Evolutionary conservation across 2,888 invertebrate species (phyloP), one percentile per base, ranked within the genome.

Genomic region (Leucozona laternaria): DNA sequence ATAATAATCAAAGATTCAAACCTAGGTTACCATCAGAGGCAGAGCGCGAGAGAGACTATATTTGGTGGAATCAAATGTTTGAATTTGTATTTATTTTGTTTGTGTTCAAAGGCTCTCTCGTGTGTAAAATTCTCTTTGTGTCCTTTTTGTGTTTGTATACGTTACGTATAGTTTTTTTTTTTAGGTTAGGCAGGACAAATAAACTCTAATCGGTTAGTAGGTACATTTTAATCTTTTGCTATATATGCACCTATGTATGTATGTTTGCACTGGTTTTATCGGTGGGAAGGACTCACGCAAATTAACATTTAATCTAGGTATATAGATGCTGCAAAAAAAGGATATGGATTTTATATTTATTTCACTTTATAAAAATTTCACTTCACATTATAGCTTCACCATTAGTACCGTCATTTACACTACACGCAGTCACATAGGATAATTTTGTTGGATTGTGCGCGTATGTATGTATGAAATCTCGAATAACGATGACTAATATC

Each of bases 401-500:
- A 31, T 31, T 31, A 31, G 31, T 13, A 28, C 53, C 28, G 45
- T 64, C 13, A 58, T 60, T 60, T 37, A 43, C 76, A 66, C n/a
- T n/a, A n/a, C n/a, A n/a, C n/a, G n/a, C 40, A 68, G 50, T 60
- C 64, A 58, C 22, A 13, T n/a, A 31, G 50, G n/a, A 66, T 60
- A 37, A n/a, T 28, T 37, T 53, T 43, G n/a, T 53, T 22, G 79
- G 83, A 84, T 85, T 85, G 72, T 85, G 85, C 85, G 77, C 85
- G 77, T 77, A 78, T n/a, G n/a, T 75, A 78, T 81, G 45, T 81
- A 70, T 57, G 50, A 73, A 68, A 37, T 53, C 81, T 77, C 45
- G 57, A 31, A 62, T 66, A 31, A 45, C 72, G 85, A 85, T 85
- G 85, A 85, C 85, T 85, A 85, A 85, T 85, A 81, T 81, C 81